Evolutionary conservation across 2,888 invertebrate species (phyloP).

Genomic region (Hetaerina titia): DNA sequence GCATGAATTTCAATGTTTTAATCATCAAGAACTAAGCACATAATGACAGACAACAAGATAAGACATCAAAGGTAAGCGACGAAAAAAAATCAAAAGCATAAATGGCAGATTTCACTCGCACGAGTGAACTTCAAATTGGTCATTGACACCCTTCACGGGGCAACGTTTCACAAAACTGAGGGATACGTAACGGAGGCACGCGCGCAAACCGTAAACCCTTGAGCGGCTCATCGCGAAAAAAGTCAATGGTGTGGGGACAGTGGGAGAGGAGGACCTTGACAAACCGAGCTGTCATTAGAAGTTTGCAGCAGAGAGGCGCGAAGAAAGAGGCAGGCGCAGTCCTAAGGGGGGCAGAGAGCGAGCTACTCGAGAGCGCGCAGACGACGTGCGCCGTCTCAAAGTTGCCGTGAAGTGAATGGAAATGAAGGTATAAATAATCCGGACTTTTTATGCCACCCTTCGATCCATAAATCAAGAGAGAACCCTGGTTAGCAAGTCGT

Average conservation of each 20-base stretch:
- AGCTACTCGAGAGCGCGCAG: not conserved
- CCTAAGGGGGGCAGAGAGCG: not conserved
- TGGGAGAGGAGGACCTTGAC: not conserved
- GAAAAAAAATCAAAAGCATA: no score
- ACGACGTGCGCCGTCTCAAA: slow-evolving; percentile 47
- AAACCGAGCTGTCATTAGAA: not conserved
- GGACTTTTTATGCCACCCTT: slow-evolving; percentile 39
- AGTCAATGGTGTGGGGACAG: not conserved
- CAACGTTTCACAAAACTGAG: no score
- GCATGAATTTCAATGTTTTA: no score
- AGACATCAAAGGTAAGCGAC: no score
- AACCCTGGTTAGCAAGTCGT: slow-evolving; percentile 26
- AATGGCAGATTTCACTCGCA: no score
- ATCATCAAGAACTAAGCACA: no score
- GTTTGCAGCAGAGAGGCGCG: not conserved
- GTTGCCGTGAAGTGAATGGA: slow-evolving; percentile 61
- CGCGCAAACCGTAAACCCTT: no score
- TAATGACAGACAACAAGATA: no score
- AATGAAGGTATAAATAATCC: slow-evolving; percentile 66
- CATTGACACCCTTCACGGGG: no score
- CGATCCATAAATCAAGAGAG: slow-evolving; percentile 54
- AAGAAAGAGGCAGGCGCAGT: not conserved
- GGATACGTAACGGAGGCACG: no score
- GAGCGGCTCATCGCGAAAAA: not conserved
- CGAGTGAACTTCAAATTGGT: no score